Evolutionary conservation across 2,888 invertebrate species (phyloP).

Genomic region (Ophion slaviceki): DNA sequence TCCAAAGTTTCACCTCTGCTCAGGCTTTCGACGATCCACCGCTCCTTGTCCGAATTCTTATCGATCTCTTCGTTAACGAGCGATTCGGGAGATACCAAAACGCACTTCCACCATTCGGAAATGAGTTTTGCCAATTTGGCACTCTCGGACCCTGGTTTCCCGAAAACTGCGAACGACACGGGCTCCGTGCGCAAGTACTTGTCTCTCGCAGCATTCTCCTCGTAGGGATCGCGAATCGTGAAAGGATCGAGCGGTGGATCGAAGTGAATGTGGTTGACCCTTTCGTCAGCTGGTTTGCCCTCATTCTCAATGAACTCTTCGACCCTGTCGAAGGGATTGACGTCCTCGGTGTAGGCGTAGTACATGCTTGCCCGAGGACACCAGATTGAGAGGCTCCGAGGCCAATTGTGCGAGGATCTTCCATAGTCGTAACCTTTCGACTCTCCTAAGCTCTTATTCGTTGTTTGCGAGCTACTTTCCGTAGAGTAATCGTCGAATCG

Average conservation of each 20-base stretch:
- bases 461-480: not conserved
- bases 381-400: constrained; percentile 65
- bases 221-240: constrained; percentile 82
- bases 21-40: constrained; percentile 86
- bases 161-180: constrained; percentile 86
- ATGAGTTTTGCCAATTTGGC: constrained; percentile 85
- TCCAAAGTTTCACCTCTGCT: constrained; percentile 85
- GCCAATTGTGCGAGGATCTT: constrained; percentile 48
- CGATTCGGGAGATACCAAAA: constrained; percentile 86
- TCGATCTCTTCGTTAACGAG: constrained; percentile 86
- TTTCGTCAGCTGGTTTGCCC: constrained; percentile 31
- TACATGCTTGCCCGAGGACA: constrained; percentile 83
- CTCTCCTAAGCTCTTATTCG: constrained; percentile 75
- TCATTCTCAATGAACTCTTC: constrained; percentile 61
- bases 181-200: constrained; percentile 85
- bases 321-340: constrained; percentile 81
- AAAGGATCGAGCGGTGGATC: constrained; percentile 68
- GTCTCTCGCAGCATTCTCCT: constrained; percentile 85
- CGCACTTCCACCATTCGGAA: constrained; percentile 85
- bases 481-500: constrained; percentile 8
- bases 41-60: constrained; percentile 85
- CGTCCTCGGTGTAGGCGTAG: constrained; percentile 83
- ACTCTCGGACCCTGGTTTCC: constrained; percentile 86
- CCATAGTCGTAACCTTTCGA: constrained; percentile 70
- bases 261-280: constrained; percentile 62